These are phyloP conservation scores for Todiramphus chloris DNA, from an alignment of 2,113 vertebrate species.

Conservation along the genomic window DNA sequence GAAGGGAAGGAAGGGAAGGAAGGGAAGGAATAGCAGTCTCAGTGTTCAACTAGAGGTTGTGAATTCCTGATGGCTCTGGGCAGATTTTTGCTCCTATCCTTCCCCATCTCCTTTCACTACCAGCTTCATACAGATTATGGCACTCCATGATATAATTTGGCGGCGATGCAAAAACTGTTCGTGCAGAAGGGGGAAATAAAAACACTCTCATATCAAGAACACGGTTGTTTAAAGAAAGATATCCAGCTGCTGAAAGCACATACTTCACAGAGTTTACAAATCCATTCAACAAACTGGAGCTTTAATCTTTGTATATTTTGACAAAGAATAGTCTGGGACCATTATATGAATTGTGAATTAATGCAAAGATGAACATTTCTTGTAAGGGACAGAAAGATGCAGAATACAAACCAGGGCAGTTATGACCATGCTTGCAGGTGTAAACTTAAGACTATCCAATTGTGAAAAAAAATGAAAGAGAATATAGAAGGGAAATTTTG, in stretches of 20 bases:
- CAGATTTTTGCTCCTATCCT: not conserved
- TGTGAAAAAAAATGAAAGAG: not conserved
- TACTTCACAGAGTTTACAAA: constrained; percentile 21
- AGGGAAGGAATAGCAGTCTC: not conserved
- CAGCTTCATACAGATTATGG: not conserved
- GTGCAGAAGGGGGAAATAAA: not conserved
- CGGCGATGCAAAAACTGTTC: not conserved
- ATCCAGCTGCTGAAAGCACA: constrained; percentile 30
- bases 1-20: too few species aligned
- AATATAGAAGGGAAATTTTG: not conserved
- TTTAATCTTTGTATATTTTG: constrained; percentile 33
- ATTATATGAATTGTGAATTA: not conserved
- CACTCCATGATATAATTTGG: not conserved
- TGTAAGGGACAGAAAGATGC: not conserved
- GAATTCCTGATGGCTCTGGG: not conserved
- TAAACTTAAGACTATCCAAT: not conserved
- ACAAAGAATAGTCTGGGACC: not conserved
- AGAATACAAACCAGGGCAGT: not conserved
- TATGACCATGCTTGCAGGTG: not conserved
- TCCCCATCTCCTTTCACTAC: not conserved
- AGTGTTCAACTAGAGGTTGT: not conserved
- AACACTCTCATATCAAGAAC: not conserved
- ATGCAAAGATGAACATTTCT: not conserved
- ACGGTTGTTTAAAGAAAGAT: constrained; percentile 8
- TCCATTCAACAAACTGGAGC: not conserved